These are phyloP conservation scores for Lampris megalopsis DNA, from an alignment of 2,113 vertebrate genomes.

Conservation along the genomic window DNA sequence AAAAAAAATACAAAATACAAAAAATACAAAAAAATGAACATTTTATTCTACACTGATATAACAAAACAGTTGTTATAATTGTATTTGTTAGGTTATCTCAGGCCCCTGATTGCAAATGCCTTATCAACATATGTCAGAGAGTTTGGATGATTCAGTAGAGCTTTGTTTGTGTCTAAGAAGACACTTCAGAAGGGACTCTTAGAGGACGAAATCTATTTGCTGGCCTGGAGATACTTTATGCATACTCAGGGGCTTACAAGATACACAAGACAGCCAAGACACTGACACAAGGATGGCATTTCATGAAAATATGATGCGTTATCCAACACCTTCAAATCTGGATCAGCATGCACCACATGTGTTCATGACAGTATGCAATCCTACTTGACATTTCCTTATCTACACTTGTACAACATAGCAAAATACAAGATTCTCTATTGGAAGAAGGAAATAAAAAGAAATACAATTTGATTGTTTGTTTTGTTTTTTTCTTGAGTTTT, in stretches of 20 bases:
- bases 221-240: slow-evolving; percentile 26
- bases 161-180: slow-evolving; percentile 3
- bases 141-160: neutral
- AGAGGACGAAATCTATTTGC: slow-evolving; percentile 15
- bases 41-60: too few species aligned
- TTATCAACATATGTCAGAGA: slow-evolving; percentile 11
- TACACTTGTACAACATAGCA: too few species aligned
- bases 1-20: too few species aligned
- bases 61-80: neutral
- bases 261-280: slow-evolving; percentile 31
- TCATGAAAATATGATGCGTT: slow-evolving; percentile 43
- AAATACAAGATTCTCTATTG: too few species aligned
- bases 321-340: slow-evolving; percentile 42
- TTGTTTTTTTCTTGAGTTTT: too few species aligned
- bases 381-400: slow-evolving; percentile 18
- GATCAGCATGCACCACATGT: slow-evolving; percentile 25
- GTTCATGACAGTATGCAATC: slow-evolving; percentile 11
- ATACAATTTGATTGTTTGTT: too few species aligned
- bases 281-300: slow-evolving; percentile 38
- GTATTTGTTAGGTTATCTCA: slow-evolving; percentile 6
- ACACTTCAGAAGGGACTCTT: slow-evolving; percentile 7
- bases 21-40: too few species aligned
- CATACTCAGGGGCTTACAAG: slow-evolving; percentile 39
- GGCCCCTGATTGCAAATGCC: neutral
- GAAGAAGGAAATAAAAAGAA: too few species aligned